Base-by-base conservation (phyloP, 2,113 vertebrate species). In the Agelaius phoeniceus region DNA sequence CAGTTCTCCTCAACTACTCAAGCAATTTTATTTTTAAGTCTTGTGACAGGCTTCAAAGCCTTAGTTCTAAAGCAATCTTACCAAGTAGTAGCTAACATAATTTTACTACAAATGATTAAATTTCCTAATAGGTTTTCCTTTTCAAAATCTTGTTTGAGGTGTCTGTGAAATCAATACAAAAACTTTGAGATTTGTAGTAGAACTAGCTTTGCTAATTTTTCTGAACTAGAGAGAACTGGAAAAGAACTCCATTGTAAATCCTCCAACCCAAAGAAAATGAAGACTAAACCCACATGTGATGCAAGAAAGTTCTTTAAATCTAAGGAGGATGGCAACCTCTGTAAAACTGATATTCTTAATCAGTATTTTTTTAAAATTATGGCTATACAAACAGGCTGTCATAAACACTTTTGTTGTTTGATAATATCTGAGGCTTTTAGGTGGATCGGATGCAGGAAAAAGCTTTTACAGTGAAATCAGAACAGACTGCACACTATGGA, bases 1-100 rank as follows among this genome's bases (percentile, higher is more conserved):
- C 98, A 99, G 98, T 99, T 99, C 98, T 99, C 98, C 97, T 99
- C 98, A 98, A 98, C 98, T 98, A 99, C 98, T 99, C 98, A 99
- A 99, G 98, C 98, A 99, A 99, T 99, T 99, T 99, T 98, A 98
- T 98, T 99, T 98, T 98, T 98, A 98, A 98, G 98, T 98, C 98
- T 98, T 99, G 98, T 99, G 98, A 98, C 98, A 98, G 94, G 94
- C 98, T 98, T 98, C 98, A 98, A 98, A 98, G 98, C 97, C 98
- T 98, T 98, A 97, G 98, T 98, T 98, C 98, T 98, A 97, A 97
- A 98, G 98, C 98, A 98, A 98, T 98, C 98, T 98, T 97, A 90
- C 98, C 97, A 98, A 98, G 98, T 97, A 97, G 95, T 96, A 95
- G 96, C 97, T 98, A 98, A 96, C 97, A 98, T 97, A 98, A 98